Conservation (phyloP, 30 jellyfish, hydroid and myxozoan species). For the Pseudorhiza aurosa region DNA sequence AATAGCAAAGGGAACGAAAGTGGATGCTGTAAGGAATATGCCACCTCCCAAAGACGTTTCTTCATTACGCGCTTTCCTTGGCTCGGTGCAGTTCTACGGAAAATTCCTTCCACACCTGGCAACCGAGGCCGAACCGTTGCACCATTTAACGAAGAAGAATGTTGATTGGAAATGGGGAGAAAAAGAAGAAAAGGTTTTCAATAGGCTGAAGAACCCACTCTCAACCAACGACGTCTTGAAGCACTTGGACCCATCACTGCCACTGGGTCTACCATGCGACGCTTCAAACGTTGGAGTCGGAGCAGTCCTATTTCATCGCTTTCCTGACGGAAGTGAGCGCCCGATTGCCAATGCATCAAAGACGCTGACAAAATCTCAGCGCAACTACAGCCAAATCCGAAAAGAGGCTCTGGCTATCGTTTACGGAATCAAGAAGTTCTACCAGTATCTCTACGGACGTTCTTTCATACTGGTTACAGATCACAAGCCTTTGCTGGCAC, state of each 20-base stretch:
- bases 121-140: constrained; percentile 36
- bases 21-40: not conserved
- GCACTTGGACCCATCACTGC: constrained; percentile 69
- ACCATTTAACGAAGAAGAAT: constrained; percentile 19
- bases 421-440: constrained; percentile 74
- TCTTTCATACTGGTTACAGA: constrained; percentile 69
- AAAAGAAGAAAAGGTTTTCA: constrained; percentile 21
- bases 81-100: constrained; percentile 19
- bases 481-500: constrained; percentile 67
- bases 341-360: constrained; percentile 74
- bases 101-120: constrained; percentile 31
- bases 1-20: constrained; percentile 27
- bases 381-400: constrained; percentile 67
- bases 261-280: constrained; percentile 43
- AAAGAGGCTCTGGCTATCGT: constrained; percentile 79
- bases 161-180: constrained; percentile 40
- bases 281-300: constrained; percentile 87
- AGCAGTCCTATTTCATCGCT: constrained; percentile 74
- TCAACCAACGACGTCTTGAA: constrained; percentile 33
- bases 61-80: not conserved
- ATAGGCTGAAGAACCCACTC: not conserved
- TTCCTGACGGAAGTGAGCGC: constrained; percentile 60
- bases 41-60: constrained; percentile 18
- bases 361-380: constrained; percentile 41
- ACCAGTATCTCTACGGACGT: constrained; percentile 77